Conservation (phyloP, 2,888 invertebrate genomes). For the Gastrophysa polygoni region DNA sequence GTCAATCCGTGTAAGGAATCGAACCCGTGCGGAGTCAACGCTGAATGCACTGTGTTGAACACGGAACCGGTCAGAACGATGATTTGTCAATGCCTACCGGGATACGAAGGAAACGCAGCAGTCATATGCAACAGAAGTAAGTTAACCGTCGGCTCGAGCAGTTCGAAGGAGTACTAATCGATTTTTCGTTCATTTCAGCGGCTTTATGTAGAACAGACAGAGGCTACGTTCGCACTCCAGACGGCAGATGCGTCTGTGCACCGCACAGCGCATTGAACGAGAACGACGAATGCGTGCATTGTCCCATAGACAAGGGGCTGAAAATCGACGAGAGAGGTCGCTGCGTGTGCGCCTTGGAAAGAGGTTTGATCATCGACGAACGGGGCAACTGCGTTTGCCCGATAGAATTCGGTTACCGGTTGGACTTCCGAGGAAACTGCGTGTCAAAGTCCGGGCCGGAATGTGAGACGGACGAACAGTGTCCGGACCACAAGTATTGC, state of each 20-base stretch:
- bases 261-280: slow-evolving; percentile 77
- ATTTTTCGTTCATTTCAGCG: slow-evolving; percentile 55
- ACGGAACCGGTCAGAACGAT: slow-evolving; percentile 85
- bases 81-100: slow-evolving; percentile 86
- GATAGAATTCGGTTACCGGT: slow-evolving; percentile 68
- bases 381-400: slow-evolving; percentile 79
- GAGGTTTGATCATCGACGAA: slow-evolving; percentile 79
- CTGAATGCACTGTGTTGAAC: slow-evolving; percentile 78
- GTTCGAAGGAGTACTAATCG: too few species aligned
- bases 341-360: slow-evolving; percentile 81
- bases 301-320: slow-evolving; percentile 73
- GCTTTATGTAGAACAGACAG: slow-evolving; percentile 70
- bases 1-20: slow-evolving; percentile 82
- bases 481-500: slow-evolving; percentile 78
- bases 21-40: slow-evolving; percentile 81
- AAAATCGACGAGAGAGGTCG: slow-evolving; percentile 77
- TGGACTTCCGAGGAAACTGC: slow-evolving; percentile 68
- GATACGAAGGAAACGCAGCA: slow-evolving; percentile 86
- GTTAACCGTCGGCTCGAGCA: too few species aligned
- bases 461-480: slow-evolving; percentile 76
- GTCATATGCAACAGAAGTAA: slow-evolving; percentile 81
- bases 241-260: slow-evolving; percentile 76
- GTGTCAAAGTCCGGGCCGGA: slow-evolving; percentile 61
- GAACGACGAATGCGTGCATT: slow-evolving; percentile 78
- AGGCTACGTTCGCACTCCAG: slow-evolving; percentile 68